Evolutionary conservation across 2,113 vertebrate genomes (phyloP).

Genomic region (Caracal caracal): DNA sequence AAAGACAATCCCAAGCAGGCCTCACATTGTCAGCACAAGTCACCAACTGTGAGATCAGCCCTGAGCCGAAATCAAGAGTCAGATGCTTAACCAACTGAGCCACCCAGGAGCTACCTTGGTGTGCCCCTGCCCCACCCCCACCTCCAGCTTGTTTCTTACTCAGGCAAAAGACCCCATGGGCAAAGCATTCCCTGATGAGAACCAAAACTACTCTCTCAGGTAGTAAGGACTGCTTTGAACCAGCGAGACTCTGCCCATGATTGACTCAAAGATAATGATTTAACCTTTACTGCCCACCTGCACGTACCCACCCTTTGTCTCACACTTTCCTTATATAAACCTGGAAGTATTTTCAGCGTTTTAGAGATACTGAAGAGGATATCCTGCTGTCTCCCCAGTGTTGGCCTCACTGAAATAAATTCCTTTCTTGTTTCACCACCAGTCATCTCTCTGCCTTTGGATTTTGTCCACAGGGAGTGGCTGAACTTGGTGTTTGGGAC

Average conservation of each 20-base stretch:
- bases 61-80: too few species aligned
- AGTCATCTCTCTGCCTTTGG: not conserved
- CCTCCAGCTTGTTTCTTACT: not conserved
- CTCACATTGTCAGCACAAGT: too few species aligned
- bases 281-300: not conserved
- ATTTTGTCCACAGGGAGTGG: not conserved
- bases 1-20: too few species aligned
- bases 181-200: not conserved
- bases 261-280: not conserved
- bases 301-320: not conserved
- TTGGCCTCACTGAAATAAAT: not conserved
- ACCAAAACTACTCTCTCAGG: not conserved
- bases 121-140: too few species aligned
- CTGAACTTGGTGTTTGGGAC: not conserved
- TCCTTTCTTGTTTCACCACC: not conserved
- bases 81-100: too few species aligned
- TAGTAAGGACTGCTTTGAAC: not conserved
- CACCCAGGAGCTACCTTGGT: too few species aligned
- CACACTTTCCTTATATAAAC: not conserved
- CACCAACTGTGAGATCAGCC: too few species aligned
- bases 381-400: not conserved
- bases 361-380: not conserved
- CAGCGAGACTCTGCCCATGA: not conserved
- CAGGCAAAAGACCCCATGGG: not conserved
- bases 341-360: not conserved